phyloP scores from a whole-genome alignment of 1,140 invertebrate species.

The Temnothorax longispinosus region DNA sequence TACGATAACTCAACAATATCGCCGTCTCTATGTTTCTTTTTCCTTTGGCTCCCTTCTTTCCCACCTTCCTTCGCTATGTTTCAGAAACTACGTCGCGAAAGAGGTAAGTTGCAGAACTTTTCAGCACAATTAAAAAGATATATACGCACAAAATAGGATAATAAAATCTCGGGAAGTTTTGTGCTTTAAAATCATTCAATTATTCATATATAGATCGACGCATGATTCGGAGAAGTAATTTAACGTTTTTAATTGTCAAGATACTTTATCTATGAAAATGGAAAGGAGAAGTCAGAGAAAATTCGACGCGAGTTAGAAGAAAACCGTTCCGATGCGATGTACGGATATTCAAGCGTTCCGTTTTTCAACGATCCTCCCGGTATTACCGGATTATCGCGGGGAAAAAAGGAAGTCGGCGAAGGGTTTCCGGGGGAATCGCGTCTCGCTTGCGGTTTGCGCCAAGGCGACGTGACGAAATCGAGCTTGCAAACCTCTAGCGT shows the following conservation, averaged over 20 bases:
- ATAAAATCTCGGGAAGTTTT: neutral
- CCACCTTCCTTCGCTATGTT: neutral
- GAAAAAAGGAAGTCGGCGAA: conserved; percentile 14
- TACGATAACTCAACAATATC: conserved; percentile 35
- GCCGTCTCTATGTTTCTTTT: neutral
- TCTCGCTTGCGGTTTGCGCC: conserved; percentile 41
- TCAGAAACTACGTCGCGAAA: neutral
- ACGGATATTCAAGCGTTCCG: neutral
- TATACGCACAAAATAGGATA: too few relatives aligned
- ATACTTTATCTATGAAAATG: neutral
- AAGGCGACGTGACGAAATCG: conserved; percentile 37
- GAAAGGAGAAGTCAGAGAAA: neutral
- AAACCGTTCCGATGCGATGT: neutral
- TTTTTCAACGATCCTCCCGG: neutral
- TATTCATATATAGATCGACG: neutral
- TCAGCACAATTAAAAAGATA: neutral
- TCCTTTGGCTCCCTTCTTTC: neutral
- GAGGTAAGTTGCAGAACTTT: neutral
- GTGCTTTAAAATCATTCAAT: neutral
- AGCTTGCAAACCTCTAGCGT: neutral
- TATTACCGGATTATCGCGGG: conserved; percentile 32
- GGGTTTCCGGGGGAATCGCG: conserved; percentile 29
- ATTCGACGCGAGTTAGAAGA: neutral
- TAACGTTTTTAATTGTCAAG: neutral
- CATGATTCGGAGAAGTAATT: neutral